A percentile compares a stretch with the other conserved stretches of the same genome.
These are phyloP conservation scores for Mustela nigripes DNA, from an alignment of 2,113 vertebrate genomes.

Conservation along the genomic window DNA sequence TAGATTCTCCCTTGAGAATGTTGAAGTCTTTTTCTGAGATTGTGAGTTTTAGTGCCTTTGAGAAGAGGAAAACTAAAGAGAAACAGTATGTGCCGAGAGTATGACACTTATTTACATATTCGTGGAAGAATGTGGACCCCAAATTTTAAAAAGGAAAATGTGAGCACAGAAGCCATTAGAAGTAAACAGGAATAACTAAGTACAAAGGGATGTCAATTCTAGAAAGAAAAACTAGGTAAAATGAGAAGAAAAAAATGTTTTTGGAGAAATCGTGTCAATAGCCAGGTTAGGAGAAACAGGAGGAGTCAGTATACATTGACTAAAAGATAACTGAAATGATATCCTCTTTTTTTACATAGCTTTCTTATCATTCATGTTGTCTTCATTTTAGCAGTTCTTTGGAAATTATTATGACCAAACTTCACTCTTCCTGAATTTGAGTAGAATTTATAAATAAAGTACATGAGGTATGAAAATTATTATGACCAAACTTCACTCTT, in stretches of 20 bases:
- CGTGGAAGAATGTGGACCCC: not conserved
- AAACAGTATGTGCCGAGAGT: not conserved
- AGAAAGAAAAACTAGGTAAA: not conserved
- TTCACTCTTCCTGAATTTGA: not conserved
- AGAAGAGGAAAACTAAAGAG: not conserved
- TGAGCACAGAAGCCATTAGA: not conserved
- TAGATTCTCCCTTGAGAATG: not conserved
- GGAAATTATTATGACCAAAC: not conserved
- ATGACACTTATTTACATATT: not conserved
- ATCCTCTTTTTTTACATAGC: not conserved
- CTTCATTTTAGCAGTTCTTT: not conserved
- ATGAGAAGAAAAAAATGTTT: not conserved
- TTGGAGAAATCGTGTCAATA: not conserved
- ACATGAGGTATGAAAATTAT: not conserved
- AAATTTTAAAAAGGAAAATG: constrained; percentile 2
- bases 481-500: not conserved
- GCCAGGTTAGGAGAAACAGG: not conserved
- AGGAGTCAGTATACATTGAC: not conserved
- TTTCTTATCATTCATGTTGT: not conserved
- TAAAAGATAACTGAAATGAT: not conserved
- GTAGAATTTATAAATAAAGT: not conserved
- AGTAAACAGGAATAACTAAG: not conserved
- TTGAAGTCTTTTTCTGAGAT: not conserved
- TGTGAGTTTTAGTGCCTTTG: not conserved
- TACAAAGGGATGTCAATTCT: not conserved